Base-by-base conservation (phyloP, 2,797 vertebrate genomes). In the Mormyrus proboscirostris region DNA sequence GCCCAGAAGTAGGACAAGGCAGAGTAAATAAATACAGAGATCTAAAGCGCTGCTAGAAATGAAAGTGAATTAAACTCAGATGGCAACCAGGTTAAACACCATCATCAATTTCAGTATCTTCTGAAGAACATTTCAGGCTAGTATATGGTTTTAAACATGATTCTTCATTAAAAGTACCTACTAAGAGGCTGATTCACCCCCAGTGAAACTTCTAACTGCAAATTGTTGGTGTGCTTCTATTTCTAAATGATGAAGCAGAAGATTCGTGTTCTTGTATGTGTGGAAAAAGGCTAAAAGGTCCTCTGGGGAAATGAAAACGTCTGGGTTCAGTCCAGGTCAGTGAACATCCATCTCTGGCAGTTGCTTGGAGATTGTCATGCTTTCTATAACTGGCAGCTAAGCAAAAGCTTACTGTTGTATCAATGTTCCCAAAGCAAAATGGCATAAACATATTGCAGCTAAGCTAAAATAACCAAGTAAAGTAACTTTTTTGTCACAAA, bases 1-100 rank as follows among this genome's bases (percentile, higher is more conserved):
- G 38, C 41, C 2, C 76, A 82, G 76, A n/a, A 82, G 76, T 4
- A 10, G 38, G 41, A 82, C 8, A 44, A 82, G 38, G 19, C 16
- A 82, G 76, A 82, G 76, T 82, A 82, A 82, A 82, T 82, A 82
- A 82, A 82, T 47, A 73, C 69, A 47, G 6, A 82, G 76, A 19
- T 82, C 76, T 82, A 82, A 82, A n/a, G 76, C 41, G 6, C 38
- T 44, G 73, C 73, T 44, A 79, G 38, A 82, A 47, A 47, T 47
- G 2, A 82, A 47, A n/a, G 41, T 41, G n/a, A 82, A 82, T 82
- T 82, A 6, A 44, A 47, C 41, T 47, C 76, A 82, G 41, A 82
- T 82, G 76, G 38, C 41, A 47, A 33, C 41, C 41, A 47, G 38
- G 38, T 82, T 47, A 47, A 82, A 82, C 38, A 44, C 73, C 38